Conservation (phyloP, 2,113 vertebrate species). For the Pseudorectes ferrugineus region DNA sequence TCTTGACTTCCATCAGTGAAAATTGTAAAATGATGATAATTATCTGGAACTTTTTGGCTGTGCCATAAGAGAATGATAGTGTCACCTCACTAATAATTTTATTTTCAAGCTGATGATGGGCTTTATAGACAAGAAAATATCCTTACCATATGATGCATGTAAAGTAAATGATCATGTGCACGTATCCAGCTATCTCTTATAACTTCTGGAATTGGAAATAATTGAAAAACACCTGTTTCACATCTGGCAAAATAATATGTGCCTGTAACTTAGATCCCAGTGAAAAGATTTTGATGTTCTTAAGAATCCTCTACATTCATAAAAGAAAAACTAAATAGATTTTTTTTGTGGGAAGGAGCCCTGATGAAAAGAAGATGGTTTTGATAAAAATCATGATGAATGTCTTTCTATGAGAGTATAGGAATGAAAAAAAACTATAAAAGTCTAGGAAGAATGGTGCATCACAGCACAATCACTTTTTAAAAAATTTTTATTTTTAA, state of each 20-base stretch:
- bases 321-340: not conserved
- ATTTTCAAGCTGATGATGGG: conserved; percentile 8
- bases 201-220: not conserved
- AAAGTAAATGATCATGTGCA: not conserved
- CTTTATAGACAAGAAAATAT: not conserved
- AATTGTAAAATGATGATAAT: conserved; percentile 23
- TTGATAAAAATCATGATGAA: not conserved
- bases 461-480: not conserved
- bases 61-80: not conserved
- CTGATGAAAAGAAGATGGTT: not conserved
- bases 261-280: not conserved
- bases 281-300: not conserved
- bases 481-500: not conserved
- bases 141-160: not conserved
- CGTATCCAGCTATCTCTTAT: not conserved
- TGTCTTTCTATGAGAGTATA: not conserved
- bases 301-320: not conserved
- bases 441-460: not conserved
- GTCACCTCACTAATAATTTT: conserved; percentile 1
- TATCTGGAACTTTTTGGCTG: conserved; percentile 6
- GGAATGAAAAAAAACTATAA: not conserved
- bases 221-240: not conserved
- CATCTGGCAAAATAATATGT: not conserved
- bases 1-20: not conserved
- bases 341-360: not conserved